Conservation (phyloP, 1,140 invertebrate genomes). For the Hetaerina americana region DNA sequence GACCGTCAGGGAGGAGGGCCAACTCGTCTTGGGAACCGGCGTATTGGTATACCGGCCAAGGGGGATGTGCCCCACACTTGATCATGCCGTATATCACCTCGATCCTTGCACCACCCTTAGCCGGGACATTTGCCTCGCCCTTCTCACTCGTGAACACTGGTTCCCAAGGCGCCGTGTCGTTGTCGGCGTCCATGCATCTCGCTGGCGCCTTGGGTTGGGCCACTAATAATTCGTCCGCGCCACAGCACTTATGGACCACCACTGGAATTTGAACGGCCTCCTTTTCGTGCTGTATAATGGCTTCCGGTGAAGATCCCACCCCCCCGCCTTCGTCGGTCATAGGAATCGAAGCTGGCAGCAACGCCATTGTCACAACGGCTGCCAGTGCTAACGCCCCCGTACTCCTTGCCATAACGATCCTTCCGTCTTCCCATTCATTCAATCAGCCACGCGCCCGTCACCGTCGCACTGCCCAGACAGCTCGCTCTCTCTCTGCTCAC, state of each 20-base stretch:
- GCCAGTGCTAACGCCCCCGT: not conserved
- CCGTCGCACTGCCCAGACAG: not conserved
- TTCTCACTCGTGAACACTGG: conserved; percentile 47
- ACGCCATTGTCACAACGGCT: not conserved
- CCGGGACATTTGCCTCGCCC: conserved; percentile 33
- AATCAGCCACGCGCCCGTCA: not conserved
- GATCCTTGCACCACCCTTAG: conserved; percentile 18
- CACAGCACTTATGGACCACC: conserved; percentile 61
- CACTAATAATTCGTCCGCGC: conserved; percentile 51
- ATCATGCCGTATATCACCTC: conserved; percentile 49
- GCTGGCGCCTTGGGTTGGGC: conserved; percentile 38
- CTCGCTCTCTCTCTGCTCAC: not conserved
- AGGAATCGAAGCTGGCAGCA: not conserved
- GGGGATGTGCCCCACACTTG: conserved; percentile 49
- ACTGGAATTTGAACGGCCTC: not conserved
- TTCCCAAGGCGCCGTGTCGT: conserved; percentile 42
- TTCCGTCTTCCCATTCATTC: not conserved
- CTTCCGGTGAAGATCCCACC: not conserved
- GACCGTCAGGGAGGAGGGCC: conserved; percentile 49
- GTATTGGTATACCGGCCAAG: conserved; percentile 58
- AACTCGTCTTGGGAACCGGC: conserved; percentile 41
- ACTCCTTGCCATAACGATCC: not conserved
- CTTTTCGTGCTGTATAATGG: not conserved
- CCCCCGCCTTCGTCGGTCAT: not conserved
- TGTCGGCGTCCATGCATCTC: conserved; percentile 36